These are phyloP conservation scores for Drosophila kuntzei DNA, from an alignment of 2,888 invertebrate genomes.

Conservation along the genomic window DNA sequence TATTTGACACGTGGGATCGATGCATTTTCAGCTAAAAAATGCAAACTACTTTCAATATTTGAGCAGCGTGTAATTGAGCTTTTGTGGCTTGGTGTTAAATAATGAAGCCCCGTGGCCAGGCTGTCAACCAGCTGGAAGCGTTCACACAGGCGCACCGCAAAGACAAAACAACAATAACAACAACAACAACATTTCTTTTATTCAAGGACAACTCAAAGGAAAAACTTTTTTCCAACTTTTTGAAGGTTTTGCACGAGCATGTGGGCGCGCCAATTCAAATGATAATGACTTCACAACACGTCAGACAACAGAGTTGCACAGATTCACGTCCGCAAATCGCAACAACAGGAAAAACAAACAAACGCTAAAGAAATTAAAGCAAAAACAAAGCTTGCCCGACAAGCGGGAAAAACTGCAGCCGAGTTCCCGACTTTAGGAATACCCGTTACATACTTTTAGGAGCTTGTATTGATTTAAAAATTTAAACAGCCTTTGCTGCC, in stretches of 20 bases:
- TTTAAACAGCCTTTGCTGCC: too few species aligned
- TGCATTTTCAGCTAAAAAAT: conserved; percentile 35
- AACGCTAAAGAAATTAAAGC: conserved; percentile 8
- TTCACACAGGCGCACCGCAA: conserved; percentile 38
- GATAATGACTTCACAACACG: conserved; percentile 27
- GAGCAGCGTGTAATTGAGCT: conserved; percentile 23
- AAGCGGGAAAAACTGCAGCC: too few species aligned
- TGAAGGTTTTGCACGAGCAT: conserved; percentile 6
- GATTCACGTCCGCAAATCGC: conserved; percentile 18
- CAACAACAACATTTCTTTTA: background rate
- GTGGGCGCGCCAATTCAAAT: conserved; percentile 9
- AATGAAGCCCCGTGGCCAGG: conserved; percentile 20
- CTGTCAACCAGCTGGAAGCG: conserved; percentile 37
- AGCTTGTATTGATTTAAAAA: too few species aligned
- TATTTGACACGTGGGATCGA: conserved; percentile 13
- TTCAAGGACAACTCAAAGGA: conserved; percentile 20
- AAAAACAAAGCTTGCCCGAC: background rate
- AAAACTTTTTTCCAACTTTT: conserved; percentile 1
- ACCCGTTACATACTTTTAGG: too few species aligned
- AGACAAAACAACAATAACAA: background rate
- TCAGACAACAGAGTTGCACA: conserved; percentile 28
- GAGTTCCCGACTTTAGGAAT: too few species aligned
- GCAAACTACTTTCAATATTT: conserved; percentile 37
- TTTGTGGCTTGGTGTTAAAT: conserved; percentile 18
- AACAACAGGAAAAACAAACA: conserved; percentile 10